Evolutionary conservation across 1,140 invertebrate species (phyloP).

Genomic region (Drosophila seguyi): DNA sequence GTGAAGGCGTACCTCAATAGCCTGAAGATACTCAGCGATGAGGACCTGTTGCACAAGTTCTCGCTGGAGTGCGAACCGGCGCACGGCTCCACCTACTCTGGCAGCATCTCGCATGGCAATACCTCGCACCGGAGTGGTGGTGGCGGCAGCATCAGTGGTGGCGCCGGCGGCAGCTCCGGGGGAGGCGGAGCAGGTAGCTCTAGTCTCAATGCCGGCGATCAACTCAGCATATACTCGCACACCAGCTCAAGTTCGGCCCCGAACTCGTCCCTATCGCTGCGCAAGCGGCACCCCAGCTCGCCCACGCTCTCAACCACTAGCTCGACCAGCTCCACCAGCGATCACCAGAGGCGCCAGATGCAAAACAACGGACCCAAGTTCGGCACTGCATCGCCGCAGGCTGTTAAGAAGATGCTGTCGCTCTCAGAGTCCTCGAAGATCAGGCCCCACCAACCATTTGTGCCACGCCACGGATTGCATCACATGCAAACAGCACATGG

Average conservation of each 20-base stretch:
- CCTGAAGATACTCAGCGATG: slow-evolving; percentile 94
- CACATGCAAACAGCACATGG: slow-evolving; percentile 70
- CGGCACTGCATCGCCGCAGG: slow-evolving; percentile 97
- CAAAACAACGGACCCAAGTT: slow-evolving; percentile 90
- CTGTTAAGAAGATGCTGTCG: slow-evolving; percentile 96
- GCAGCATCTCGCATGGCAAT: slow-evolving; percentile 85
- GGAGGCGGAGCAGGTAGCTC: slow-evolving; percentile 62
- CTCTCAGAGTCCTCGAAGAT: slow-evolving; percentile 95
- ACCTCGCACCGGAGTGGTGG: slow-evolving; percentile 81
- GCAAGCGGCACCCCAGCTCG: slow-evolving; percentile 88
- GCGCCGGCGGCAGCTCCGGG: slow-evolving; percentile 68
- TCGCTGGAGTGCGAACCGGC: slow-evolving; percentile 95
- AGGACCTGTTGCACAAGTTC: slow-evolving; percentile 94
- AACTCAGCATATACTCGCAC: slow-evolving; percentile 77
- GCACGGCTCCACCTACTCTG: slow-evolving; percentile 86
- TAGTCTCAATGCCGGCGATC: slow-evolving; percentile 73
- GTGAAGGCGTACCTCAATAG: slow-evolving; percentile 98
- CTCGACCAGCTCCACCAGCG: slow-evolving; percentile 95
- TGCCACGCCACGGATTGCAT: slow-evolving; percentile 69
- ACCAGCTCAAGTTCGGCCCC: slow-evolving; percentile 51
- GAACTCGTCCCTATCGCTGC: slow-evolving; percentile 7
- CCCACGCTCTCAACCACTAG: slow-evolving; percentile 93
- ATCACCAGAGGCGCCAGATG: slow-evolving; percentile 93
- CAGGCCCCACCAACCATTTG: slow-evolving; percentile 91
- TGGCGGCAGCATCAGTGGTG: slow-evolving; percentile 74